Base-by-base conservation (phyloP, 1,140 invertebrate species). In the Myzus persicae region DNA sequence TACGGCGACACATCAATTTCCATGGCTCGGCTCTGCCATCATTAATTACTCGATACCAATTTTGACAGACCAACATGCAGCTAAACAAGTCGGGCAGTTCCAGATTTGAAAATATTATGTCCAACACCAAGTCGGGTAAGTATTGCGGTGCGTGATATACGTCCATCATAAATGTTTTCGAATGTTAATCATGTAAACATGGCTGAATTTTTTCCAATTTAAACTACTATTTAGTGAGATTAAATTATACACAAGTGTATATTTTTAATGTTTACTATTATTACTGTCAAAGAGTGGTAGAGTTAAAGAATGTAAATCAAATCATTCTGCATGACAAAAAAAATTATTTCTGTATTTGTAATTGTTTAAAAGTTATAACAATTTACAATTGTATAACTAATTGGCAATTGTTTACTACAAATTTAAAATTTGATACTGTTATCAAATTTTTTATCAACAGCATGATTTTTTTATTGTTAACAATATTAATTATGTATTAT, bases 11-110 rank as follows among this genome's bases (percentile, higher is more conserved):
- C 94, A 99, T 98, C 95, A 97, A 96, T 94, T 98, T 96, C 99
- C 99, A 99, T 76, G 99, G 97, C 94, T 99, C 98, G 95, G 98
- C 98, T 95, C 99, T 98, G 96, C 99, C 98, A 95, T 99, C 98
- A 95, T 97, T 98, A 54, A 99, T 95, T 95, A 98, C 97, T 94
- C 96, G 96, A 95, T 98, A 97, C 99, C 99, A 99, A 94, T 97
- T 97, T 95, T 98, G 98, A 96, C 99, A 99, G 87, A 99, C 98
- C 93, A 99, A 95, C 84, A 98, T 97, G 96, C 98, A 99, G 95
- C 97, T 98, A 94, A 97, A 96, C 88, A 99, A 95, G 94, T 99
- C 98, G 94, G 97, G 96, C 81, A 99, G 95, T 94, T 97, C 97
- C 94, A 99, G 96, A 96, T 98, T 99, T 36, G 98, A 98, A 96